phyloP scores from a whole-genome alignment of 2,113 vertebrate genomes.

The Anguilla japonica region DNA sequence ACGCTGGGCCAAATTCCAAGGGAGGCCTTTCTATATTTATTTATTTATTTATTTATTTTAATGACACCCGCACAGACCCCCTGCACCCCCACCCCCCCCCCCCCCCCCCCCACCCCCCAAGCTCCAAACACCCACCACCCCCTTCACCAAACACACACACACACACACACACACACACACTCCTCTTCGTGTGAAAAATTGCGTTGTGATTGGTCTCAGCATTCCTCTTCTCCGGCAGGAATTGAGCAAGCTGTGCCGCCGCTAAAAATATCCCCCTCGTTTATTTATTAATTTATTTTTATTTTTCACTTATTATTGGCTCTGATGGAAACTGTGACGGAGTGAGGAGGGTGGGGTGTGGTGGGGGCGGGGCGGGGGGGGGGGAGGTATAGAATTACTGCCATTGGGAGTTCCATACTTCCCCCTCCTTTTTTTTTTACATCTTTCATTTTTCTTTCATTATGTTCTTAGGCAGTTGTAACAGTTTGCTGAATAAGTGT shows the following conservation, averaged over 20 bases:
- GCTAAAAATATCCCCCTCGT: constrained; percentile 23
- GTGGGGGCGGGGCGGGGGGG: not conserved
- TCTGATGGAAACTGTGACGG: constrained; percentile 25
- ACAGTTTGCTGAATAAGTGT: constrained; percentile 19
- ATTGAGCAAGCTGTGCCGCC: constrained; percentile 17
- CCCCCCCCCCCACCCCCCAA: constrained; percentile 41
- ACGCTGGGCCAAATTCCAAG: constrained; percentile 68
- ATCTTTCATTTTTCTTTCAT: not conserved
- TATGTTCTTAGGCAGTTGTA: constrained; percentile 12
- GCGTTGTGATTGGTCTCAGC: constrained; percentile 16
- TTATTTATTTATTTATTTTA: constrained; percentile 6
- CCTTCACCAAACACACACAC: constrained; percentile 47
- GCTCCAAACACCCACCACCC: constrained; percentile 58
- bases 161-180: constrained; percentile 49
- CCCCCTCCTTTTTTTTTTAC: not conserved
- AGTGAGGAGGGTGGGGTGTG: not conserved
- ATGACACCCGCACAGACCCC: constrained; percentile 17
- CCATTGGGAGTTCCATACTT: constrained; percentile 7
- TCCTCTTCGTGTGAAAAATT: constrained; percentile 23
- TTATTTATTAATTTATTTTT: not conserved
- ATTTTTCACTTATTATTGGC: not conserved
- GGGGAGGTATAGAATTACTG: not conserved
- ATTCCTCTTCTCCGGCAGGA: constrained; percentile 14
- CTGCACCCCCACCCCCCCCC: constrained; percentile 57
- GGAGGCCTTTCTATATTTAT: constrained; percentile 29